Evolutionary conservation across 1,140 invertebrate species (phyloP), one percentile per base, ranked within the genome.

Genomic region (Pristionchus pacificus): DNA sequence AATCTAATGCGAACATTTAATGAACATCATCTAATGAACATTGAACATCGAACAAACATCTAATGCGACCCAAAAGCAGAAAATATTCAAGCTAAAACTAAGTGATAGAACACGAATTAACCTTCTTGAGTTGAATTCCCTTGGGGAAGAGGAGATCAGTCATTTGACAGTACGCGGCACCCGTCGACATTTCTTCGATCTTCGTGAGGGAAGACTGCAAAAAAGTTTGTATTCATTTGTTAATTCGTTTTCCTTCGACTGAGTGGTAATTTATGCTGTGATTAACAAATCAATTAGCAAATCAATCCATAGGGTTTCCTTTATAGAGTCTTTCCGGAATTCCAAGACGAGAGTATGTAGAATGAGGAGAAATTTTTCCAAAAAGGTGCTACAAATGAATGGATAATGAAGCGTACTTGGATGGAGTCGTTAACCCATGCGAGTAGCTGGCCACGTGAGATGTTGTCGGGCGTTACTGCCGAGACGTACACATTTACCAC

Each of bases 101-200:
- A n/a, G n/a, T n/a, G n/a, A n/a, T n/a, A n/a, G n/a, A n/a, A n/a
- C n/a, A 68, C n/a, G 30, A 29, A 60, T 14, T n/a, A 38, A 72
- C 71, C 30, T 93, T 90, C 86, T 97, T 98, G 83, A 98, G 87
- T 59, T 89, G 89, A 73, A 97, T 90, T 6, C 38, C 28, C 15
- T 65, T 89, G 81, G 92, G 92, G 86, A 98, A 98, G n/a, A 98
- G 87, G 92, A 98, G 95, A 84, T 98, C 93, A 93, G 98, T 97
- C 83, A 98, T 97, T 84, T 97, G 95, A 58, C 59, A 58, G 32
- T 75, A 72, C 19, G 74, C 65, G 10, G 71, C 70, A 38, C 65
- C 69, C 72, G 93, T 93, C 84, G 94, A 96, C 38, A 98, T 85
- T 85, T 98, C 95, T 87, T 98, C 95, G 79, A 98, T 95, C 89